These are phyloP conservation scores for Epinotia nisella DNA, from an alignment of 2,888 invertebrate genomes.

Conservation along the genomic window DNA sequence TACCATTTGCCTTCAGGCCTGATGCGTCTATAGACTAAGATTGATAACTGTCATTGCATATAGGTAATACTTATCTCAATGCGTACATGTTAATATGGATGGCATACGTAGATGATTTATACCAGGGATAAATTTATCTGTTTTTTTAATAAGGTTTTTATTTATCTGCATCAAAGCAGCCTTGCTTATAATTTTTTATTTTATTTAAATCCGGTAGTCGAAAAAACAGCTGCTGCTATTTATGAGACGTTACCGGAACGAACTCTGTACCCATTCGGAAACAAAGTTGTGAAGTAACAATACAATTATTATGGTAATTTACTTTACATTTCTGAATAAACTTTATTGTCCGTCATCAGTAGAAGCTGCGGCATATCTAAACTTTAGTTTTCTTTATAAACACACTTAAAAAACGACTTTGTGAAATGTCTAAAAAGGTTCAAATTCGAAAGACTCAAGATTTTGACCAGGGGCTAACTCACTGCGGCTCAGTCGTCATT, in stretches of 20 bases:
- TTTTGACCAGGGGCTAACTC: slow-evolving; percentile 5
- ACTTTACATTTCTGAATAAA: slow-evolving; percentile 44
- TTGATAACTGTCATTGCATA: too few species aligned
- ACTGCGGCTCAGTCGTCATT: slow-evolving; percentile 12
- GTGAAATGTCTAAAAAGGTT: background rate
- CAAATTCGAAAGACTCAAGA: background rate
- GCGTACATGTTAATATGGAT: too few species aligned
- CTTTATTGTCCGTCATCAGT: slow-evolving; percentile 44
- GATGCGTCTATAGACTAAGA: too few species aligned
- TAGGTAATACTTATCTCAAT: too few species aligned
- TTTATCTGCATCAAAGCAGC: background rate
- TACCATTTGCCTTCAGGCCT: too few species aligned
- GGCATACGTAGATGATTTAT: too few species aligned
- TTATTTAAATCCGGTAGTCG: background rate
- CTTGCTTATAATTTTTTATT: background rate
- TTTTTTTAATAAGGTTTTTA: too few species aligned
- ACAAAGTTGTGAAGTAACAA: slow-evolving; percentile 43
- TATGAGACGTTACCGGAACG: slow-evolving; percentile 18
- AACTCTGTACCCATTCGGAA: slow-evolving; percentile 29
- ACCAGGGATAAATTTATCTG: too few species aligned
- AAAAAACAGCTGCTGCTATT: background rate
- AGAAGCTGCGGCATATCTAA: slow-evolving; percentile 10
- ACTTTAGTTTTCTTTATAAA: background rate
- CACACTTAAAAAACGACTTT: background rate
- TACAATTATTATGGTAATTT: slow-evolving; percentile 39